These are phyloP conservation scores for Aricia artaxerxes DNA, from an alignment of 2,888 invertebrate species.

Conservation along the genomic window DNA sequence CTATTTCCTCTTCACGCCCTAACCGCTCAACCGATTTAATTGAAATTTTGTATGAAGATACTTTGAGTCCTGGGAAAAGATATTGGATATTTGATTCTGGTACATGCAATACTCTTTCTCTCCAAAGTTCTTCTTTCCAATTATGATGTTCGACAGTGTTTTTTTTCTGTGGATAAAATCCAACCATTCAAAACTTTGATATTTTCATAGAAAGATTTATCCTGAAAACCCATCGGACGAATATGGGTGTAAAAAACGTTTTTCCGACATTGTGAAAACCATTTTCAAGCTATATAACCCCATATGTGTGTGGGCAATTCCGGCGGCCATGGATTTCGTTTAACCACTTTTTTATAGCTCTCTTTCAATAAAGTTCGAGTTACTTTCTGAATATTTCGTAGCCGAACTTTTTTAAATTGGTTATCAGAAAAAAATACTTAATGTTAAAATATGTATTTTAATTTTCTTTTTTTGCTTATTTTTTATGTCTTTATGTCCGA, in stretches of 20 bases:
- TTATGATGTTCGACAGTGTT: not conserved
- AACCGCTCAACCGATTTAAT: too few species aligned
- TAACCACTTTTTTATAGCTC: not conserved
- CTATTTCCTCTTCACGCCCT: too few species aligned
- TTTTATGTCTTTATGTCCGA: too few species aligned
- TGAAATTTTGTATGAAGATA: too few species aligned
- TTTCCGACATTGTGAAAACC: constrained; percentile 16
- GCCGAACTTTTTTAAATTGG: not conserved
- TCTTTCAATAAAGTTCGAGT: not conserved
- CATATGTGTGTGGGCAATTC: constrained; percentile 16
- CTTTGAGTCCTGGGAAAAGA: too few species aligned
- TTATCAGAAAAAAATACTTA: not conserved
- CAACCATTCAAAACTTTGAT: not conserved
- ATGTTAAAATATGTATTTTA: too few species aligned
- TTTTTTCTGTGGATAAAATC: not conserved
- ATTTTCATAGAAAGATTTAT: not conserved
- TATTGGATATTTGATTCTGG: too few species aligned
- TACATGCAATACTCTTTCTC: too few species aligned
- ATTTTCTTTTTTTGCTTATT: too few species aligned
- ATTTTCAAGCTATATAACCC: constrained; percentile 18
- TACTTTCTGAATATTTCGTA: not conserved
- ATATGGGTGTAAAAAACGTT: not conserved
- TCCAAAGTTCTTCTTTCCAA: not conserved
- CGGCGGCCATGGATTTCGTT: constrained; percentile 21
- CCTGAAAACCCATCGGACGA: not conserved